phyloP scores from a whole-genome alignment of 2,113 vertebrate genomes.

The Megalops atlanticus region DNA sequence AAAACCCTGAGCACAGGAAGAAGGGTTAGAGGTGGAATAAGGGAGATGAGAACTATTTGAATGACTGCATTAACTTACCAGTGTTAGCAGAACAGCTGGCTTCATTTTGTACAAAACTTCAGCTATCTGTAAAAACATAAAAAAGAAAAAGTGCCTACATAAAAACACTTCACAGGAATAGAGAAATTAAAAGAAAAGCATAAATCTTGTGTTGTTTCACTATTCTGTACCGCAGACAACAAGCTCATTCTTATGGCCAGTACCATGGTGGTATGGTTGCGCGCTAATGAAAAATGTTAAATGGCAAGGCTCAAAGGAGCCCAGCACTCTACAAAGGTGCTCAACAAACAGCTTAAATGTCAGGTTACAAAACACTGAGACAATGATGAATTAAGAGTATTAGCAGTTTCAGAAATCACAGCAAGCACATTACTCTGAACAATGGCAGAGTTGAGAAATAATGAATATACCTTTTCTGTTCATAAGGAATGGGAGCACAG shows the following conservation, averaged over 20 bases:
- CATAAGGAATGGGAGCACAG: too few relatives aligned
- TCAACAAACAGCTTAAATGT: conserved; percentile 12
- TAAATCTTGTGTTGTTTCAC: neutral
- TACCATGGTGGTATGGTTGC: neutral
- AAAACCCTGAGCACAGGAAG: neutral
- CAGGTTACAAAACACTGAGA: neutral
- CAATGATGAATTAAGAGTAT: neutral
- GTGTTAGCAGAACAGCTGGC: conserved; percentile 79
- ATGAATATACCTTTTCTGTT: neutral
- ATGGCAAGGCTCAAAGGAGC: neutral
- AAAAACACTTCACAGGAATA: conserved; percentile 30
- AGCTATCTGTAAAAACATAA: conserved; percentile 70
- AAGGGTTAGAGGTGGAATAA: neutral
- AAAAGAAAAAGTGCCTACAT: conserved; percentile 16
- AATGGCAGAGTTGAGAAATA: neutral
- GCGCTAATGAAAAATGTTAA: neutral
- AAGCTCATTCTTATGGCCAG: neutral
- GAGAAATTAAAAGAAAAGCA: conserved; percentile 10
- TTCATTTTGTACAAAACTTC: conserved; percentile 68
- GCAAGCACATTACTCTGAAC: neutral
- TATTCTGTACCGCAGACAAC: neutral
- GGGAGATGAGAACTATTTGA: neutral
- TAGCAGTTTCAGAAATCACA: neutral
- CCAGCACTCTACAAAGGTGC: neutral
- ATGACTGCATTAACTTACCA: conserved; percentile 68